Base-by-base conservation (phyloP, 2,797 vertebrate genomes). In the Lophotriccus pileatus region DNA sequence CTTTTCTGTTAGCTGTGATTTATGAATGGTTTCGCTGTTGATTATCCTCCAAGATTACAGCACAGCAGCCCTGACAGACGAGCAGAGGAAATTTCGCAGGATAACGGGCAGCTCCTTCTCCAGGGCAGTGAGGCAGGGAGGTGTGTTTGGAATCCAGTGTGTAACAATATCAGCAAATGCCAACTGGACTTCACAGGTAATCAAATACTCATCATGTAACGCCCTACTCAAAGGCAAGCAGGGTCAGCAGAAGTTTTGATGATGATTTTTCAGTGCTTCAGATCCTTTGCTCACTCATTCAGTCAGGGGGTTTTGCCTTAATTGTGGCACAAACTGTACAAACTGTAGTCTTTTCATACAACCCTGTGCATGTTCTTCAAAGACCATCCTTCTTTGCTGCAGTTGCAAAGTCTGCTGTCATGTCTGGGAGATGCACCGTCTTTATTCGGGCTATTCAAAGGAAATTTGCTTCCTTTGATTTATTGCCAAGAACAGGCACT, bases 1-100 rank as follows among this genome's bases (percentile, higher is more conserved):
- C 93, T 91, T 78, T 95, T 96, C 95, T 91, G 95, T 90, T 90
- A 79, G 87, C 87, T 84, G 93, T 96, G 95, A 97, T 97, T 97
- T 97, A 97, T 96, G 94, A 95, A 95, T 93, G 90, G 94, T 89
- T 96, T 94, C 16, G 46, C 89, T 94, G 95, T 86, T 96, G 95
- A 97, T 97, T 96, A 91, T 94, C 85, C 88, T 94, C 94, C 95
- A 96, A 91, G 85, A 93, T 94, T 93, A 95, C 83, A 87, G 93
- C 91, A 90, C 83, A 89, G 95, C 94, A 94, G 94, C 78, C 78
- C 77, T 94, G 94, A 96, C 93, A 96, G 91, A 94, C 83, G 95
- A 90, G 87, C 63, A 87, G 74, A 94, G 56, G 89, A 95, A 96
- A 95, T 89, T 96, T 94, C 70, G 82, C 70, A 82, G 91, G 77